phyloP scores from a whole-genome alignment of 2,113 vertebrate species.

The Dipodomys stephensi region DNA sequence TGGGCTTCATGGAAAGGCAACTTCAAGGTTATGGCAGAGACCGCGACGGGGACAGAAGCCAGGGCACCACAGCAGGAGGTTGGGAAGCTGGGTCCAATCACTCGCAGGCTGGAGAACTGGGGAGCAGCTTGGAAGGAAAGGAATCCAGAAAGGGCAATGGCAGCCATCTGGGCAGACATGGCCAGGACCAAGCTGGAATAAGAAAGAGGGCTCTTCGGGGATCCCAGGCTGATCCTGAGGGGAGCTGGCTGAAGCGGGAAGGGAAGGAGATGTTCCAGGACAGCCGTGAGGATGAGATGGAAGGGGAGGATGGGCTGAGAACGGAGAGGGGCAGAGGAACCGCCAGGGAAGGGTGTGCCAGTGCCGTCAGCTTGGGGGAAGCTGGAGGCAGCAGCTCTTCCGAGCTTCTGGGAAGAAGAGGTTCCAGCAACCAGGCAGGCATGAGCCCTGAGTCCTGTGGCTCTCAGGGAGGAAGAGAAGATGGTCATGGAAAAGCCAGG shows the following conservation, averaged over 20 bases:
- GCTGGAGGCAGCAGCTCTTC: fast-evolving
- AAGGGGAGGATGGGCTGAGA: not conserved
- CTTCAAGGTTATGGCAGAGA: not conserved
- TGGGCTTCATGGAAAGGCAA: not conserved
- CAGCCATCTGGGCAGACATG: not conserved
- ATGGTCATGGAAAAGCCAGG: not conserved
- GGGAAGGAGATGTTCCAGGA: not conserved
- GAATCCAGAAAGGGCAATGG: not conserved
- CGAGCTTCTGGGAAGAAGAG: not conserved
- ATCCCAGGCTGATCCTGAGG: not conserved
- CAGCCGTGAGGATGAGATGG: not conserved
- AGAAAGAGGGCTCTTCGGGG: not conserved
- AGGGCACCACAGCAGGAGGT: not conserved
- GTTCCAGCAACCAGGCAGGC: not conserved
- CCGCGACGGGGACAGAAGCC: fast-evolving
- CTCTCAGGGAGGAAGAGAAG: not conserved
- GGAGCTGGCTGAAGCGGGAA: not conserved
- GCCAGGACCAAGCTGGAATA: not conserved
- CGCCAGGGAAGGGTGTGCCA: not conserved
- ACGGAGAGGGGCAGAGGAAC: not conserved
- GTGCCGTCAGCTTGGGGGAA: fast-evolving
- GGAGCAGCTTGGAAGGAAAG: not conserved
- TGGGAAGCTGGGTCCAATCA: not conserved
- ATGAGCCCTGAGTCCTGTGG: not conserved
- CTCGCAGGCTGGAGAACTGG: not conserved